Base-by-base conservation (phyloP, 2,888 invertebrate species). In the Iselma pallidipennis region DNA sequence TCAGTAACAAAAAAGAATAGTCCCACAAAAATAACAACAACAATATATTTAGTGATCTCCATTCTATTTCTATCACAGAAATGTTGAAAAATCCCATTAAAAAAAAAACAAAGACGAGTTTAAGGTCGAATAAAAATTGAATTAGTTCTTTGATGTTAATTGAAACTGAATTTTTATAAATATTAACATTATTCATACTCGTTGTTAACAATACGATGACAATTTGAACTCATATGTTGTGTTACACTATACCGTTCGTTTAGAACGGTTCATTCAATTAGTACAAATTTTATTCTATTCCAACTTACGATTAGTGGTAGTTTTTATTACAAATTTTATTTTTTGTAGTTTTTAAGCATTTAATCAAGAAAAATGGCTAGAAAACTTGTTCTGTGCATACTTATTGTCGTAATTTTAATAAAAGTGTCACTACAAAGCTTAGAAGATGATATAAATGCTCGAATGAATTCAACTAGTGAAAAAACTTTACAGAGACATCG, bases 401-500 rank as follows among this genome's bases (percentile, higher is more conserved):
- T 67, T 55, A 54, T 69, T 21, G 26, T 67, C 37, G 45, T 57
- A 37, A 16, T 68, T 54, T 55, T 60, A 48, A 61, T 69, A 45
- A 55, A 63, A 51, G 23, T 57, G 31, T 66, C 66, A 3, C 25
- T 66, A n/a, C 67, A 70, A 64, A 71, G 49, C 67, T 66, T 73
- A 57, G 58, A 71, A 56, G 66, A 67, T 29, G 74, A 74, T 56
- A 70, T 73, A 56, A 52, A 42, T 14, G 58, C 59, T 25, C 59
- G 65, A 50, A 65, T 69, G 57, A 67, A 70, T 57, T 65, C 68
- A 61, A 67, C 59, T 51, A 65, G 63, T 50, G 66, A 57, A 23
- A 66, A 67, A 65, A 75, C 74, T 67, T 70, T 80, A 60, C 76
- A 77, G 33, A 74, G 82, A 63, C 78, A 75, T 57, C 78, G 76